Evolutionary conservation across 2,113 vertebrate genomes (phyloP).

Genomic region (Lynx canadensis): DNA sequence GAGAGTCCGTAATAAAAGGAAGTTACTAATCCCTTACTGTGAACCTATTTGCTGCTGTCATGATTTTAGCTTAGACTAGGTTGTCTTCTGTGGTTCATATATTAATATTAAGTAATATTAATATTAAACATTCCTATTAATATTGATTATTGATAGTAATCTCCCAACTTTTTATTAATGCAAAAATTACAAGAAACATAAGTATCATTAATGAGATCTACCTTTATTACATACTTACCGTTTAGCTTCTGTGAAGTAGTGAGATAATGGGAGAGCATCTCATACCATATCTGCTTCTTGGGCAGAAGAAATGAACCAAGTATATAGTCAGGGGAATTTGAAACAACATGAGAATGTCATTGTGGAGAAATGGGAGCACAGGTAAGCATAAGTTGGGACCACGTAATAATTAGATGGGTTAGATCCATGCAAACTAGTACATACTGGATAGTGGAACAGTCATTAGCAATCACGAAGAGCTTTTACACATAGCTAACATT

Average conservation of each 20-base stretch:
- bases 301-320: neutral
- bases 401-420: neutral
- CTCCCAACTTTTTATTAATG: neutral
- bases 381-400: neutral
- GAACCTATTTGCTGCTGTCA: neutral
- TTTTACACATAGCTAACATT: neutral
- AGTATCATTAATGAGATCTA: neutral
- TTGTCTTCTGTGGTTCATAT: neutral
- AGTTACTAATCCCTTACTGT: neutral
- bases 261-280: neutral
- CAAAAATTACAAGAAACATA: constrained; percentile 11
- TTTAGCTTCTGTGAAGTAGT: neutral
- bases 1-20: neutral
- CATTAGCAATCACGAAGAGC: neutral
- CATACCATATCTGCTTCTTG: neutral
- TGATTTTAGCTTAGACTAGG: neutral
- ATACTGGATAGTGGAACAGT: neutral
- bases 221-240: neutral
- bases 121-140: neutral
- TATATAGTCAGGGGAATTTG: neutral
- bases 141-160: neutral
- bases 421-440: neutral
- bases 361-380: neutral
- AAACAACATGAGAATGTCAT: neutral
- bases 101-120: neutral